Conservation (phyloP, 2,797 vertebrate genomes). For the Acipenser transmontanus region DNA sequence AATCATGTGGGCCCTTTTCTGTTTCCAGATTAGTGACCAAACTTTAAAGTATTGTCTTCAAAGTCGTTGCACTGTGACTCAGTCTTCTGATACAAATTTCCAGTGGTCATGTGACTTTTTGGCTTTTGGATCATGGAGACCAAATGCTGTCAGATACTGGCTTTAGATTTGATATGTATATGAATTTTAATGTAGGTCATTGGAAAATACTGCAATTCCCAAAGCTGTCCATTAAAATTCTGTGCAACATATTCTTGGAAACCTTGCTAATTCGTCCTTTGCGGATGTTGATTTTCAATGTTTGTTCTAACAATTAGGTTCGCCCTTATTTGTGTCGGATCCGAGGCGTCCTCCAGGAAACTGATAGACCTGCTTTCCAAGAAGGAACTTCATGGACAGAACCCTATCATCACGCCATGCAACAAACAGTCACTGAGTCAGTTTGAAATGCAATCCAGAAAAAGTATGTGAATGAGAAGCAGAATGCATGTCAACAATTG, state of each 20-base stretch:
- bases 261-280: background rate
- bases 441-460: constrained; percentile 97
- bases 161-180: too few relatives aligned
- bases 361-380: constrained; percentile 93
- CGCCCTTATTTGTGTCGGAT: constrained; percentile 93
- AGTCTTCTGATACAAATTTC: too few relatives aligned
- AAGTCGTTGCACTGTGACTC: too few relatives aligned
- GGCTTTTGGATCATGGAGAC: too few relatives aligned
- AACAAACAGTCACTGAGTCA: constrained; percentile 98
- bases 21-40: too few relatives aligned
- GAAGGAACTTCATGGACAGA: constrained; percentile 93
- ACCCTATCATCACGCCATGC: constrained; percentile 93
- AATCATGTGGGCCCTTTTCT: too few relatives aligned
- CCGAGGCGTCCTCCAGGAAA: constrained; percentile 91
- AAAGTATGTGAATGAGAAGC: constrained; percentile 72
- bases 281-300: background rate
- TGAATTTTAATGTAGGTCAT: too few relatives aligned
- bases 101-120: too few relatives aligned
- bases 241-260: too few relatives aligned
- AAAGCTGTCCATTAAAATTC: background rate
- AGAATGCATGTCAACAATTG: background rate
- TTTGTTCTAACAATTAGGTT: constrained; percentile 58
- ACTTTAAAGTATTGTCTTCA: too few relatives aligned
- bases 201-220: background rate
- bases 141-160: too few relatives aligned